These are phyloP conservation scores for Agapornis canus DNA, from an alignment of 2,797 vertebrate species.

Conservation along the genomic window DNA sequence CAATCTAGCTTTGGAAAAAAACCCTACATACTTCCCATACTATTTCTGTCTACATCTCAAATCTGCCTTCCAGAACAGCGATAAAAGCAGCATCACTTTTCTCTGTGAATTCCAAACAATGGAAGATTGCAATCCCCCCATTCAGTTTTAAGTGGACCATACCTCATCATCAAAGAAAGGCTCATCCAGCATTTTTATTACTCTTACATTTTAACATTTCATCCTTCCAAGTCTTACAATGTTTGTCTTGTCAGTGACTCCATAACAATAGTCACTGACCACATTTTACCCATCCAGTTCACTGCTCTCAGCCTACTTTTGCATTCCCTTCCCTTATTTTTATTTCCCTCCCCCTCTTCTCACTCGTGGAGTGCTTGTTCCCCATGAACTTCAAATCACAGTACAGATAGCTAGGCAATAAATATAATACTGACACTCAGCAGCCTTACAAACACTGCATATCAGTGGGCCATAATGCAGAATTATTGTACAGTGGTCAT, in stretches of 20 bases:
- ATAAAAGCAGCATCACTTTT: background rate
- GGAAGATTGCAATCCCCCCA: background rate
- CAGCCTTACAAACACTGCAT: background rate
- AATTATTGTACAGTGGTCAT: background rate
- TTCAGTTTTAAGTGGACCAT: background rate
- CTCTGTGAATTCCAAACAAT: background rate
- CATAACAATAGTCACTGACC: background rate
- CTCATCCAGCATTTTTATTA: background rate
- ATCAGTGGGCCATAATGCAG: background rate
- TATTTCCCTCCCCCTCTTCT: fast-evolving
- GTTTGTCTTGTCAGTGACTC: background rate
- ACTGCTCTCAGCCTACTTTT: background rate
- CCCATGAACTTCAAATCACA: background rate
- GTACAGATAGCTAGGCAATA: background rate
- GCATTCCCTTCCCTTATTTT: background rate
- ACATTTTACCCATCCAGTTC: background rate
- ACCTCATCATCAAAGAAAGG: background rate
- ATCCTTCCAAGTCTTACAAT: background rate
- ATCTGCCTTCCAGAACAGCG: background rate
- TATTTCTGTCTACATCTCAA: background rate
- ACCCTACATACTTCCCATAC: fast-evolving
- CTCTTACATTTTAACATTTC: background rate
- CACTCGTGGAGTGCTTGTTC: background rate
- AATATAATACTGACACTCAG: background rate
- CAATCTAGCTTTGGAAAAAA: background rate